These are phyloP conservation scores for Adoxophyes honmai DNA, from an alignment of 1,140 invertebrate genomes.

Conservation along the genomic window DNA sequence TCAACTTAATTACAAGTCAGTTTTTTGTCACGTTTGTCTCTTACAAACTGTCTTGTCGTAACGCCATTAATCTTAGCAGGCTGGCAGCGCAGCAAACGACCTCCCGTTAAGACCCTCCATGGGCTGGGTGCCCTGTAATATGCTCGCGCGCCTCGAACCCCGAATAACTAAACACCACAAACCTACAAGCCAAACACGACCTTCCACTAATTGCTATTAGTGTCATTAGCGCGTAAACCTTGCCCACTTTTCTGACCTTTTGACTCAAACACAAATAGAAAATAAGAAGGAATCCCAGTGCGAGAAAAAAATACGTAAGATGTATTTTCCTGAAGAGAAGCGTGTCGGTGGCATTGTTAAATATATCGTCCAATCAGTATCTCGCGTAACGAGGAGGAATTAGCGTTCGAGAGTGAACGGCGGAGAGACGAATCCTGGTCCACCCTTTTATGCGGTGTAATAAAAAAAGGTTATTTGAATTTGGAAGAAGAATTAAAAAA, in stretches of 20 bases:
- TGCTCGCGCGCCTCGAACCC: constrained; percentile 52
- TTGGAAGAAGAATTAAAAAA: constrained; percentile 71
- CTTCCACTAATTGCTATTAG: constrained; percentile 60
- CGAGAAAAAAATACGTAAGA: constrained; percentile 63
- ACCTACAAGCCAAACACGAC: constrained; percentile 52
- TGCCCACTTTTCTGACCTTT: constrained; percentile 38
- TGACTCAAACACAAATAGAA: constrained; percentile 34
- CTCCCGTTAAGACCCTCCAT: constrained; percentile 69
- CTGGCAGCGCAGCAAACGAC: constrained; percentile 73
- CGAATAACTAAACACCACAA: constrained; percentile 53
- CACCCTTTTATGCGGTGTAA: constrained; percentile 67
- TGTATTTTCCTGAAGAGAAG: constrained; percentile 65
- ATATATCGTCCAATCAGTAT: constrained; percentile 76
- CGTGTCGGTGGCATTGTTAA: constrained; percentile 67
- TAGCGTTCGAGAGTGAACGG: constrained; percentile 61
- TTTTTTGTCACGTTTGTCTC: constrained; percentile 64
- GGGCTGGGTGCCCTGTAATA: constrained; percentile 58
- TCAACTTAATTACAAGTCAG: constrained; percentile 57
- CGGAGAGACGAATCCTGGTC: constrained; percentile 53
- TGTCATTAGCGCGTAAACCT: constrained; percentile 49
- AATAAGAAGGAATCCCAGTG: constrained; percentile 58
- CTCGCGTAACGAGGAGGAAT: constrained; percentile 54
- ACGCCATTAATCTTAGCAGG: constrained; percentile 72
- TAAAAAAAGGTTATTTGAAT: constrained; percentile 73
- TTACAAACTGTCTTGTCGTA: constrained; percentile 65